Percentiles rank a stretch among this genome's conserved stretches.
These are phyloP conservation scores for Magallana ariakensis DNA, from an alignment of 1,140 invertebrate genomes.

Conservation along the genomic window DNA sequence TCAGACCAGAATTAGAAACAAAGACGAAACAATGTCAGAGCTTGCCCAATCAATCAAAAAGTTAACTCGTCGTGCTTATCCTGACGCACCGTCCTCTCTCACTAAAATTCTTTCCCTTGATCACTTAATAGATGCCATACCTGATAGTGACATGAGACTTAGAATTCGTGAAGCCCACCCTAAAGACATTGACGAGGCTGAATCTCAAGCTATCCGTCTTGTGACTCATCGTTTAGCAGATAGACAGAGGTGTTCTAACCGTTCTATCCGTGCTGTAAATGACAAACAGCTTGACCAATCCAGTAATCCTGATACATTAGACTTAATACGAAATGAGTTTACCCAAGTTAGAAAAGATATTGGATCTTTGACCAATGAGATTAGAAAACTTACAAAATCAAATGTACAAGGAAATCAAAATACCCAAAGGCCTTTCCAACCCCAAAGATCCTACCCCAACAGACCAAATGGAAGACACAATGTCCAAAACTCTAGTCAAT, in stretches of 20 bases:
- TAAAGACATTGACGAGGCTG: conserved; percentile 42
- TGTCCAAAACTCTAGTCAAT: background rate
- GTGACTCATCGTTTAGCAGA: conserved; percentile 36
- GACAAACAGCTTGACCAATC: background rate
- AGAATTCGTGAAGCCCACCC: conserved; percentile 13
- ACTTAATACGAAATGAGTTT: background rate
- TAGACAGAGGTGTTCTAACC: conserved; percentile 33
- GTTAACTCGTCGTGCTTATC: background rate
- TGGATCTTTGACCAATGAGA: conserved; percentile 9
- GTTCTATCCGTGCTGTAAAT: background rate
- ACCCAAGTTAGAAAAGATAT: background rate
- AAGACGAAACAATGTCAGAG: conserved; percentile 30
- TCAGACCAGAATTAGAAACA: conserved; percentile 33
- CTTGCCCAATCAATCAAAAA: conserved; percentile 48
- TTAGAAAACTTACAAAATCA: background rate
- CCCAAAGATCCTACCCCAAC: background rate
- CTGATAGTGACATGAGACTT: conserved; percentile 39
- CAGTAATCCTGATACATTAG: background rate
- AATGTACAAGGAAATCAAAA: background rate
- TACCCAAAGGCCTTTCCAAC: background rate
- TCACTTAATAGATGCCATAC: conserved; percentile 44
- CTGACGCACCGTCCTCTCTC: background rate
- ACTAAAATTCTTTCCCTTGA: conserved; percentile 25
- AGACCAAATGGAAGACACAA: background rate
- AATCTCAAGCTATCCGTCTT: conserved; percentile 11